Evolutionary conservation across 1,140 invertebrate species (phyloP).

Genomic region (Hyles euphorbiae): DNA sequence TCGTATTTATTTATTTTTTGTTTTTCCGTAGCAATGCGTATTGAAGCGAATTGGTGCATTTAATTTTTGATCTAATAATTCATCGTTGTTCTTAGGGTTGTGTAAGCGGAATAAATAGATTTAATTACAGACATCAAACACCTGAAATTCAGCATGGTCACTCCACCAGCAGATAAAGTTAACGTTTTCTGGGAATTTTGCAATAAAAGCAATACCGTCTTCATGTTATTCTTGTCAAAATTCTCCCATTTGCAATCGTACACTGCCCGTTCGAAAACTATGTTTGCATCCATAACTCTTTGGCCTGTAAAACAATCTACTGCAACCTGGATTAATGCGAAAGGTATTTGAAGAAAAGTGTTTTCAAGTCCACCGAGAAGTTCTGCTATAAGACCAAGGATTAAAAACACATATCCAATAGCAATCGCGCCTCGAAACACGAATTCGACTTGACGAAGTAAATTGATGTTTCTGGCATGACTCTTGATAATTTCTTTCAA

Average conservation of each 20-base stretch:
- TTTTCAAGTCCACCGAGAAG: constrained; percentile 45
- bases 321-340: constrained; percentile 32
- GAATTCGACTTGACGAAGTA: constrained; percentile 23
- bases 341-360: constrained; percentile 43
- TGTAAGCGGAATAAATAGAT: constrained; percentile 41
- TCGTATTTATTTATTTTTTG: no score
- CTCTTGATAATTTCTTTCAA: constrained; percentile 27
- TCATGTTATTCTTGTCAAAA: constrained; percentile 36
- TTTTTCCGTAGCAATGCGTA: no score
- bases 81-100: constrained; percentile 32
- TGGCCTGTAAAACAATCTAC: constrained; percentile 49
- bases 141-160: constrained; percentile 30
- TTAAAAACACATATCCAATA: constrained; percentile 24
- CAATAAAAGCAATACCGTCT: constrained; percentile 35
- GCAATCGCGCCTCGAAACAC: constrained; percentile 26
- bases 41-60: no score
- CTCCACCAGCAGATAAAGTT: constrained; percentile 42
- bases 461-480: constrained; percentile 30
- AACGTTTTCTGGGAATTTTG: constrained; percentile 41
- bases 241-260: constrained; percentile 47
- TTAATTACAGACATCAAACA: constrained; percentile 39
- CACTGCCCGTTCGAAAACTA: constrained; percentile 28
- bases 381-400: constrained; percentile 31
- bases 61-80: background rate
- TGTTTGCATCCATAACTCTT: constrained; percentile 39